Base-by-base conservation (phyloP, 2,888 invertebrate species). In the Selenia dentaria region DNA sequence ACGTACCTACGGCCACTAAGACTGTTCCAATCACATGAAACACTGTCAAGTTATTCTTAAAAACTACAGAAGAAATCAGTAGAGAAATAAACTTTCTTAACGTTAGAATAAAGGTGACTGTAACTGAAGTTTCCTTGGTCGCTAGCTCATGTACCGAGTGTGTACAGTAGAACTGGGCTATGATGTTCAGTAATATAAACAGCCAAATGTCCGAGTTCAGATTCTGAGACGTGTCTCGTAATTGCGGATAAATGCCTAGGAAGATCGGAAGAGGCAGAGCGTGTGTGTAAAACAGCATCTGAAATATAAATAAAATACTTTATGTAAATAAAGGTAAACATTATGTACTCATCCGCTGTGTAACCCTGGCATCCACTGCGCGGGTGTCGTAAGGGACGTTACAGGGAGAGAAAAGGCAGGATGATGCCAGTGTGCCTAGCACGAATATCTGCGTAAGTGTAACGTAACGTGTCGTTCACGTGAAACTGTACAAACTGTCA, bases 281-380 rank as follows among this genome's bases (percentile, higher is more conserved):
- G 45, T 88, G 77, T 0, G 85, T 85, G 61, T 83, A 90, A 54
- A 88, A 89, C 65, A 89, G 67, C 89, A 90, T 88, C 89, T 89
- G 84, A 12, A 84, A 80, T 34, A 6, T 31, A 51, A 12, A 22
- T 29, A 28, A n/a, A n/a, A n/a, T n/a, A n/a, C n/a, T n/a, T n/a
- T n/a, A n/a, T n/a, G n/a, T n/a, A n/a, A n/a, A n/a, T n/a, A n/a
- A n/a, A n/a, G n/a, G n/a, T n/a, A n/a, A n/a, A n/a, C n/a, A n/a
- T n/a, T n/a, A n/a, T n/a, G n/a, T n/a, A n/a, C n/a, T n/a, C n/a
- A n/a, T n/a, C n/a, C n/a, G n/a, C n/a, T n/a, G n/a, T n/a, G n/a
- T n/a, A n/a, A n/a, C n/a, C n/a, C n/a, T n/a, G n/a, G n/a, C n/a
- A n/a, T n/a, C n/a, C n/a, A n/a, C n/a, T n/a, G n/a, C n/a, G n/a